Base-by-base conservation (phyloP, 2,797 vertebrate genomes). In the Danio choprae region DNA sequence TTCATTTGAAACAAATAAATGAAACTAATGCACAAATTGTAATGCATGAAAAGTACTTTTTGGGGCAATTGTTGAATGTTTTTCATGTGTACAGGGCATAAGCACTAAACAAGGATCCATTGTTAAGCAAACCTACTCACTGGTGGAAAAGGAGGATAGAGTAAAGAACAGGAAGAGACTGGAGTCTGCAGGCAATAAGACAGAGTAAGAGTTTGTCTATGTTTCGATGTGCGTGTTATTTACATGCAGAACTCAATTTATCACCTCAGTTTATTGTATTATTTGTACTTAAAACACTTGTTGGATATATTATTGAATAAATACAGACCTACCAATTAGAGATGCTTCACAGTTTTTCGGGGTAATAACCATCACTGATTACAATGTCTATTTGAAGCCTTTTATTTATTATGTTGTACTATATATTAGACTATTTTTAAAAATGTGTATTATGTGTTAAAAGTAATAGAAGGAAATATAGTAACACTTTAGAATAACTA, bases 121-220 rank as follows among this genome's bases (percentile, higher is more conserved):
- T 81, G 83, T 85, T 29, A 89, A 88, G 65, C 91, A 91, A 64
- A 89, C 93, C 68, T 86, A 90, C 74, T 88, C 88, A 22, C 85
- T 95, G 73, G 87, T 92, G 67, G 95, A 92, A 91, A 88, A 91
- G 0, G 94, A 95, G 63, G 77, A 88, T 68, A 82, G 89, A 15
- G 81, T 87, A 53, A 89, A 85, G 77, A 86, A 87, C 68, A 92
- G 89, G 86, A 95, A 81, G 85, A 93, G 84, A 64, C 22, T 85
- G n/a, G 95, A 94, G 44, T 82, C 79, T 10, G 72, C 69, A n/a
- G 36, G 87, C 38, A 43, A 80, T 12, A 92, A 88, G 81, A 65
- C 82, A 18, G 79, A 93, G 97, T 98, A 90, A 75, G 91, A 87
- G 9, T 18, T 40, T 1, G 4, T 4, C 48, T 50, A 41, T 4